Conservation (phyloP, 2,888 invertebrate genomes). For the Cheilosia variabilis region DNA sequence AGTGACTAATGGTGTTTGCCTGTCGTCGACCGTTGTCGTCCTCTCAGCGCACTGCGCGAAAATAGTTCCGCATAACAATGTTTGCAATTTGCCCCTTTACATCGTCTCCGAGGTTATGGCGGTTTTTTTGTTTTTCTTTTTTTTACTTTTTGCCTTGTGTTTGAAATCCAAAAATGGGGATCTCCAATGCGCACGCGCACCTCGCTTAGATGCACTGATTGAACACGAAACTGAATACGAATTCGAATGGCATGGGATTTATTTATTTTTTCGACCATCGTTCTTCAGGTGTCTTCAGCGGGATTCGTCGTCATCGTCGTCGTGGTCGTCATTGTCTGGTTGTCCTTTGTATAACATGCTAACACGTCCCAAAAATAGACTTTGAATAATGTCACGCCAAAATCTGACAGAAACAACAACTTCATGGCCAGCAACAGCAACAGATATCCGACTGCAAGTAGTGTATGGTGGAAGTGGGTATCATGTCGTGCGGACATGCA, state of each 20-base stretch:
- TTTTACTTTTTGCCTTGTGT: neutral
- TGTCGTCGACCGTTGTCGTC: slow-evolving; percentile 10
- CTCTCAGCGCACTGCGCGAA: slow-evolving; percentile 43
- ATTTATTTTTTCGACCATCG: slow-evolving; percentile 21
- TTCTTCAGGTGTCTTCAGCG: slow-evolving; percentile 60
- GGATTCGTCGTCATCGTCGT: neutral
- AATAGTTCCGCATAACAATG: slow-evolving; percentile 75
- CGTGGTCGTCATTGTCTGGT: slow-evolving; percentile 18
- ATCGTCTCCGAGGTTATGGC: slow-evolving; percentile 30
- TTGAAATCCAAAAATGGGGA: slow-evolving; percentile 67
- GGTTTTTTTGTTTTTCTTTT: too few relatives aligned
- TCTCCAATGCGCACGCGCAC: slow-evolving; percentile 74
- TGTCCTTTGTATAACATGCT: slow-evolving; percentile 67
- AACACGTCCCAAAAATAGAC: slow-evolving; percentile 74
- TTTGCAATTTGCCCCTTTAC: slow-evolving; percentile 54
- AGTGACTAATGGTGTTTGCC: slow-evolving; percentile 68
- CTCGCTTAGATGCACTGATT: slow-evolving; percentile 74
- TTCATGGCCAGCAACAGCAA: slow-evolving; percentile 44
- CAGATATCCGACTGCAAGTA: slow-evolving; percentile 5
- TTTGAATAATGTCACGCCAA: slow-evolving; percentile 75
- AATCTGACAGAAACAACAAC: slow-evolving; percentile 68
- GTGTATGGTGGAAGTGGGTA: slow-evolving; percentile 11
- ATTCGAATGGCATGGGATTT: slow-evolving; percentile 61
- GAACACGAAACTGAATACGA: slow-evolving; percentile 72
- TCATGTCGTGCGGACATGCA: slow-evolving; percentile 74